Percentiles rank a stretch among this genome's conserved stretches.
These are phyloP conservation scores for Anabas testudineus DNA, from an alignment of 2,797 vertebrate species.

Conservation along the genomic window DNA sequence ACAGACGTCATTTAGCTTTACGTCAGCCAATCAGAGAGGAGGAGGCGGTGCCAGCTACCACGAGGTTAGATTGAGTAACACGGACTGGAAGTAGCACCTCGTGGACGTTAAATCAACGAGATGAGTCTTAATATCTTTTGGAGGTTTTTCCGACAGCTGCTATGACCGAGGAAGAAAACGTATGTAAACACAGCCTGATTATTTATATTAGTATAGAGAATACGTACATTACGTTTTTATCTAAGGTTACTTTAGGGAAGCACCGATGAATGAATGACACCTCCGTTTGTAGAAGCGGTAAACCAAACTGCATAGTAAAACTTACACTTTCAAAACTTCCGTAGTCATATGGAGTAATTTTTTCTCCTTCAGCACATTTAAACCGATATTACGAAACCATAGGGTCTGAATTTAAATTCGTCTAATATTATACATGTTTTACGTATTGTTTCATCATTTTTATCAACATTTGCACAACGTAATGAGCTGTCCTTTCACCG, in stretches of 20 bases:
- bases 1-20: neutral
- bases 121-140: neutral
- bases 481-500: neutral
- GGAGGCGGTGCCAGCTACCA: neutral
- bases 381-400: accelerated
- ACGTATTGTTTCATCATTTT: neutral
- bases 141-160: neutral
- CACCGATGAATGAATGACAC: neutral
- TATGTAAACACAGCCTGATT: constrained; percentile 21
- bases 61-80: constrained; percentile 18
- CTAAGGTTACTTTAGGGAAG: neutral
- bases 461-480: neutral
- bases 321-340: neutral
- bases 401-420: accelerated
- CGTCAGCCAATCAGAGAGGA: constrained; percentile 52
- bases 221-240: neutral
- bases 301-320: constrained; percentile 15
- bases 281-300: neutral
- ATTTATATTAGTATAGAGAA: neutral
- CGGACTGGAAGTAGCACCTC: accelerated
- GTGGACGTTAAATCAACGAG: neutral
- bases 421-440: accelerated
- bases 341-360: accelerated
- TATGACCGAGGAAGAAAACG: constrained; percentile 32
- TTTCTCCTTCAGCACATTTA: accelerated